A percentile compares a stretch with the other conserved stretches of the same genome.
These are phyloP conservation scores for Temnothorax longispinosus DNA, from an alignment of 1,140 invertebrate genomes.

Conservation along the genomic window DNA sequence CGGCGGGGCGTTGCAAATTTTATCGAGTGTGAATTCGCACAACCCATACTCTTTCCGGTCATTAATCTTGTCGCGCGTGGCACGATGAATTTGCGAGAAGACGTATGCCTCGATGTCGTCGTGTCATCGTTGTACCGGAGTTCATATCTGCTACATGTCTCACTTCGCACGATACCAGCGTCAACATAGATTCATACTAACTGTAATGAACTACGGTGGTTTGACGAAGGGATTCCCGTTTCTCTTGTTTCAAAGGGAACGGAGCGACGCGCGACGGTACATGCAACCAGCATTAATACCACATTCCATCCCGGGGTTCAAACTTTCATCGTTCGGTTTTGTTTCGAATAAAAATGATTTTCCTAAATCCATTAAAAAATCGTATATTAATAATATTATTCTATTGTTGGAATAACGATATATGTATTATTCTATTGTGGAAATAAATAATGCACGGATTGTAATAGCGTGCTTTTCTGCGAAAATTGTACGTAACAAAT, in stretches of 20 bases:
- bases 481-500: conserved; percentile 30
- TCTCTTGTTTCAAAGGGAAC: conserved; percentile 36
- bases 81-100: conserved; percentile 66
- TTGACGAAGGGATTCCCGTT: conserved; percentile 27
- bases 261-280: neutral
- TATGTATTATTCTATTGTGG: neutral
- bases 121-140: conserved; percentile 38
- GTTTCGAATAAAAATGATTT: conserved; percentile 11
- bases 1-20: conserved; percentile 68
- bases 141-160: conserved; percentile 51
- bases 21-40: conserved; percentile 75
- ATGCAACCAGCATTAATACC: conserved; percentile 10
- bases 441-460: neutral
- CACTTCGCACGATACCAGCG: conserved; percentile 40
- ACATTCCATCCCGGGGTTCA: neutral
- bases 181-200: conserved; percentile 22
- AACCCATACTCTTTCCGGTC: conserved; percentile 71
- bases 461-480: neutral
- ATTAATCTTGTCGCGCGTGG: conserved; percentile 70
- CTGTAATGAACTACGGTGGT: conserved; percentile 44
- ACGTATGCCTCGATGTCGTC: conserved; percentile 64
- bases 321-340: neutral
- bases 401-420: neutral
- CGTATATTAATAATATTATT: neutral
- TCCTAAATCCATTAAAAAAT: neutral